Evolutionary conservation across 2,888 invertebrate genomes (phyloP).

Genomic region (Phyllotreta striolata): DNA sequence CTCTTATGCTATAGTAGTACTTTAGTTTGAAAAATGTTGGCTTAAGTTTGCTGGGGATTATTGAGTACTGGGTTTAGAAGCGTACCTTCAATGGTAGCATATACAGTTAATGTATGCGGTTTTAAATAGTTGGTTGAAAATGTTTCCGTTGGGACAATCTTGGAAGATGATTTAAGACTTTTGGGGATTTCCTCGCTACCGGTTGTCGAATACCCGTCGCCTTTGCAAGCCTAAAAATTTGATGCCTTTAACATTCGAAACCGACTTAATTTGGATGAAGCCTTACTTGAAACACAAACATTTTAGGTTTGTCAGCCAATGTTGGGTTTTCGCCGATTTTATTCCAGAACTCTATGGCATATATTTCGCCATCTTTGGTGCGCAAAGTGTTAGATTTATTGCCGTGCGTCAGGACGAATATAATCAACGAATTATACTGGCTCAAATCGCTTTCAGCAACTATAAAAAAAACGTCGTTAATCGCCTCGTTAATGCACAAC

Average conservation of each 20-base stretch:
- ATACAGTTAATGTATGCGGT: constrained; percentile 49
- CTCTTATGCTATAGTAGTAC: background rate
- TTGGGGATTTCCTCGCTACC: background rate
- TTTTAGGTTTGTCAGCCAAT: constrained; percentile 54
- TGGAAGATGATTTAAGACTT: background rate
- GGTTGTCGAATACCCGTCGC: constrained; percentile 40
- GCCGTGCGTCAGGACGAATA: constrained; percentile 56
- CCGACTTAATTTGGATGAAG: constrained; percentile 46
- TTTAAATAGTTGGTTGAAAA: constrained; percentile 33
- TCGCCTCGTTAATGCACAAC: background rate
- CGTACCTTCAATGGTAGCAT: constrained; percentile 51
- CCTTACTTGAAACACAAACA: constrained; percentile 56
- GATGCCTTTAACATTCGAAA: constrained; percentile 50
- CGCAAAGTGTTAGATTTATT: constrained; percentile 45
- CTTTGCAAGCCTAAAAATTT: constrained; percentile 55
- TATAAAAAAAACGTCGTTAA: constrained; percentile 28
- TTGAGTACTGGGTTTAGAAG: background rate
- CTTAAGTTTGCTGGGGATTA: background rate
- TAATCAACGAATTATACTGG: constrained; percentile 51
- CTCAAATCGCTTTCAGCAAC: constrained; percentile 45
- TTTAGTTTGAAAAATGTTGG: background rate
- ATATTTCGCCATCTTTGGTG: constrained; percentile 44
- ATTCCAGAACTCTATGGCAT: constrained; percentile 49
- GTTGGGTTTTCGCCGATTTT: constrained; percentile 45
- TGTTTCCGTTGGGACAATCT: constrained; percentile 21